Evolutionary conservation across 2,113 vertebrate species (phyloP).

Genomic region (Tachysurus vachellii): DNA sequence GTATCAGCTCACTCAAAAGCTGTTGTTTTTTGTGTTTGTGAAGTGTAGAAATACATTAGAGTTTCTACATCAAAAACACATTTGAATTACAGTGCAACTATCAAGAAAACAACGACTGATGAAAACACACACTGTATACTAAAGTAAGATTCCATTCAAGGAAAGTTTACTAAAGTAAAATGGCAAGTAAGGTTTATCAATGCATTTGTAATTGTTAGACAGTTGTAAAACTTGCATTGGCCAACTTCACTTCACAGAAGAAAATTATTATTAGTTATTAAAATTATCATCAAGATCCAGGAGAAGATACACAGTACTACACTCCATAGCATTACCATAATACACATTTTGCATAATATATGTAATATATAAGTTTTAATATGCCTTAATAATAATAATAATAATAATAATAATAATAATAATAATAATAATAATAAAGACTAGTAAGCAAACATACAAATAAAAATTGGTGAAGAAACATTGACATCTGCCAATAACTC

Average conservation of each 20-base stretch:
- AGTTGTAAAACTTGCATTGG: background rate
- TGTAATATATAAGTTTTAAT: background rate
- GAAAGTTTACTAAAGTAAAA: background rate
- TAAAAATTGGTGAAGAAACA: background rate
- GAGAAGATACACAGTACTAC: background rate
- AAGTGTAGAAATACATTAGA: conserved; percentile 1
- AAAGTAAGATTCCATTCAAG: background rate
- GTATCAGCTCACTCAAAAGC: background rate
- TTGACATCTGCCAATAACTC: background rate
- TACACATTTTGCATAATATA: background rate
- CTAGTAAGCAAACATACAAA: background rate
- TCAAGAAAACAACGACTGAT: background rate
- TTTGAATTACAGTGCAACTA: conserved; percentile 14
- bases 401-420: background rate
- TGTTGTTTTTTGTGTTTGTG: conserved; percentile 14
- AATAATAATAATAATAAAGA: background rate
- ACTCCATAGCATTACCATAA: background rate
- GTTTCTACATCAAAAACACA: background rate
- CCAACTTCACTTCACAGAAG: background rate
- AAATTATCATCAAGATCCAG: background rate
- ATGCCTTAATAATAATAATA: background rate
- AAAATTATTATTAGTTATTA: background rate
- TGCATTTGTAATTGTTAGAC: background rate
- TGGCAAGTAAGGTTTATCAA: background rate
- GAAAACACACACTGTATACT: background rate